These are phyloP conservation scores for Drosophila imparisetae DNA, from an alignment of 2,888 invertebrate species.

Conservation along the genomic window DNA sequence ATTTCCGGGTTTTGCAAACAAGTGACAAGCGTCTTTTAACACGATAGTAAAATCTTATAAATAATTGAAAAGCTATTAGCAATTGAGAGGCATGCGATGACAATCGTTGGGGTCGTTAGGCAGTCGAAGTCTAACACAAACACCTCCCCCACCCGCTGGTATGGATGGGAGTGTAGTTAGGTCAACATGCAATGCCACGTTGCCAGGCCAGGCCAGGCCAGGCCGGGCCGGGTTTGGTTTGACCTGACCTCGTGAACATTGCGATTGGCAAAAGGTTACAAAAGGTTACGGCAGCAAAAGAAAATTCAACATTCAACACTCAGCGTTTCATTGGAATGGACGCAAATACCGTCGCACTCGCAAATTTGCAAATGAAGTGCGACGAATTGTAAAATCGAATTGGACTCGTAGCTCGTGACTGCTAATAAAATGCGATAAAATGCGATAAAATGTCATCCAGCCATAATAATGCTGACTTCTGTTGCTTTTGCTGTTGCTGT, in stretches of 20 bases:
- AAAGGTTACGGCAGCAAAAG: conserved; percentile 31
- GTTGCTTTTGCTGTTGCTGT: background rate
- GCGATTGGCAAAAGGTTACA: conserved; percentile 23
- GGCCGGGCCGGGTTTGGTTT: background rate
- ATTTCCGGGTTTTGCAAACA: conserved; percentile 10
- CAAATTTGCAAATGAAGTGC: conserved; percentile 65
- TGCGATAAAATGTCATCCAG: conserved; percentile 67
- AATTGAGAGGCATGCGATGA: conserved; percentile 26
- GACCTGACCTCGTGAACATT: conserved; percentile 29
- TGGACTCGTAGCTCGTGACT: conserved; percentile 43
- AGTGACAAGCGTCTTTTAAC: conserved; percentile 18
- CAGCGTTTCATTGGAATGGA: conserved; percentile 43
- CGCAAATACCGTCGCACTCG: conserved; percentile 29
- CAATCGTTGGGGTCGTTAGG: conserved; percentile 17
- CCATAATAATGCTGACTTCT: conserved; percentile 54
- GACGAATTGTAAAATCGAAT: conserved; percentile 67
- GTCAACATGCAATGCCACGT: conserved; percentile 31
- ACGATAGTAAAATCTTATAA: conserved; percentile 46
- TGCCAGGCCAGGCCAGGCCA: conserved; percentile 1
- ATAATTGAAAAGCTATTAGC: conserved; percentile 64
- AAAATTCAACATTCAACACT: conserved; percentile 20
- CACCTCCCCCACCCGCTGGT: background rate
- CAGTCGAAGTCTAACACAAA: background rate
- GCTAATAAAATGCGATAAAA: conserved; percentile 76
- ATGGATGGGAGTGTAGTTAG: conserved; percentile 1